phyloP scores from a whole-genome alignment of 2,113 vertebrate genomes.

The Anolis carolinensis region DNA sequence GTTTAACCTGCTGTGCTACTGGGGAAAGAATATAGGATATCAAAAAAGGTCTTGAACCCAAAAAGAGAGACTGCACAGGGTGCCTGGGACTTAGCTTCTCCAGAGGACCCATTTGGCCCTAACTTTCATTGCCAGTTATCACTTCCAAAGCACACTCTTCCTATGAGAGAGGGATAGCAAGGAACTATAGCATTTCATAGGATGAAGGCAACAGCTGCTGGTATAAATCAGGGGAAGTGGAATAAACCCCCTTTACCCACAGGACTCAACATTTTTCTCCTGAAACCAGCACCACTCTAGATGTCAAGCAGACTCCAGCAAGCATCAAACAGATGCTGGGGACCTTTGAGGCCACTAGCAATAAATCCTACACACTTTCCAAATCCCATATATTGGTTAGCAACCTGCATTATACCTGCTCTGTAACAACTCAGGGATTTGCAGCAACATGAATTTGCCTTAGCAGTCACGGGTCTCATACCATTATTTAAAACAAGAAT shows the following conservation, averaged over 20 bases:
- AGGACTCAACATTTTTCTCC: background rate
- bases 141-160: background rate
- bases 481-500: background rate
- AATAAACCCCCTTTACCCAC: background rate
- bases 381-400: background rate
- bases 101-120: background rate
- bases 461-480: background rate
- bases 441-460: background rate
- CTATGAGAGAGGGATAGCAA: background rate
- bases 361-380: background rate
- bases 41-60: background rate
- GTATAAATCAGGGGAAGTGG: background rate
- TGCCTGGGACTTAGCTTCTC: background rate
- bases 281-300: background rate
- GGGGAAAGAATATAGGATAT: background rate
- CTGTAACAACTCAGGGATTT: background rate
- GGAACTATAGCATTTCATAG: background rate
- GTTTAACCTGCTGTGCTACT: no score
- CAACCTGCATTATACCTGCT: background rate
- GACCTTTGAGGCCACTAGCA: background rate
- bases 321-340: no score
- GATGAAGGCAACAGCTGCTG: background rate
- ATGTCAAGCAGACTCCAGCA: background rate
- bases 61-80: background rate
- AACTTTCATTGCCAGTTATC: background rate